Evolutionary conservation across 2,113 vertebrate genomes (phyloP).

Genomic region (Gila orcuttii): DNA sequence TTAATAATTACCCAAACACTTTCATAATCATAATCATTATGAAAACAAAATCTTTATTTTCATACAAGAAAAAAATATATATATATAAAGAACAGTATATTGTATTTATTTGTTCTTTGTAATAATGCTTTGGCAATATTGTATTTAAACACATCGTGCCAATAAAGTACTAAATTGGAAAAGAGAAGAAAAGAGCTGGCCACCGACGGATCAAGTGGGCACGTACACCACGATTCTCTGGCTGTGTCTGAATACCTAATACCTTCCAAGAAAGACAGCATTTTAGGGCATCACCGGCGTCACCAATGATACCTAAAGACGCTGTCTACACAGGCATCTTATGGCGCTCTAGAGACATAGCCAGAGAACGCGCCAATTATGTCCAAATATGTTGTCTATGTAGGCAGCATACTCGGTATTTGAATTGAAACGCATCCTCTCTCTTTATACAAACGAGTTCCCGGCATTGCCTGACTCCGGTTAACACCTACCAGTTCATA

Average conservation of each 20-base stretch:
- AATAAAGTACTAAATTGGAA: neutral
- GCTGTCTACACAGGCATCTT: neutral
- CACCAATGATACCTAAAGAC: neutral
- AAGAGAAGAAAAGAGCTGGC: neutral
- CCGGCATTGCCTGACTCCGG: neutral
- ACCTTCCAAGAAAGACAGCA: neutral
- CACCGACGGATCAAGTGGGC: neutral
- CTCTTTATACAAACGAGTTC: neutral
- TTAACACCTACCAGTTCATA: neutral
- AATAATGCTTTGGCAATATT: neutral
- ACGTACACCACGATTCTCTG: conserved; percentile 35
- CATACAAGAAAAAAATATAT: neutral
- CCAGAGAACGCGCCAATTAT: neutral
- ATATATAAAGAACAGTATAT: neutral
- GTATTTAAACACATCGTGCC: neutral
- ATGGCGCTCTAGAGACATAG: neutral
- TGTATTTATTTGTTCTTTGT: neutral
- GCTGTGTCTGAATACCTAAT: neutral
- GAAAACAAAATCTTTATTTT: too few relatives aligned
- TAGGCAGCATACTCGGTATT: neutral
- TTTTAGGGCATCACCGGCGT: neutral
- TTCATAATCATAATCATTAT: too few relatives aligned
- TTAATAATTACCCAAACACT: too few relatives aligned
- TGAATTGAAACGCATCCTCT: neutral
- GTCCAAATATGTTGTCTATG: neutral